phyloP scores from a whole-genome alignment of 2,113 vertebrate species.

The Polyodon spathula region DNA sequence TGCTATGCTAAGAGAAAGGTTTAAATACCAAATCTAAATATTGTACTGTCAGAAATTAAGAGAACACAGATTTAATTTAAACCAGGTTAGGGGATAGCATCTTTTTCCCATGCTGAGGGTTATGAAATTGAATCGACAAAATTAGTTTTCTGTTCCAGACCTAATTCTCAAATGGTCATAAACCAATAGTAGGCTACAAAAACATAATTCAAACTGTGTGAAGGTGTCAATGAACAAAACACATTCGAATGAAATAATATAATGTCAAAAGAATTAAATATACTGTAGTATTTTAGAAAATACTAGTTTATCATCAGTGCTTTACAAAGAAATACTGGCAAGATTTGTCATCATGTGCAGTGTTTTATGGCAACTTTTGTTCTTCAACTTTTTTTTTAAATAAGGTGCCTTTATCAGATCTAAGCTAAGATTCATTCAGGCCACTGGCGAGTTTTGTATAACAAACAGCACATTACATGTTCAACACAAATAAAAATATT shows the following conservation, averaged over 20 bases:
- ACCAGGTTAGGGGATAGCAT: background rate
- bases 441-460: no score
- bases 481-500: background rate
- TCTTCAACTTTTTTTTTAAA: no score
- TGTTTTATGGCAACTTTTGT: no score
- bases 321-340: no score
- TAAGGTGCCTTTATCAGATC: no score
- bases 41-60: background rate
- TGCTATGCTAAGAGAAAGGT: background rate
- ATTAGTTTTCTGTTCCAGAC: background rate
- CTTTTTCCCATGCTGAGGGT: background rate
- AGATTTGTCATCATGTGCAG: no score
- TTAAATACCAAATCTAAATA: background rate
- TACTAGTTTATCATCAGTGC: no score
- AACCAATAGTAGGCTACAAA: background rate
- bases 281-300: no score
- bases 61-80: background rate
- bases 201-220: background rate
- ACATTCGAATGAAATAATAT: background rate
- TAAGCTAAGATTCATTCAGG: no score
- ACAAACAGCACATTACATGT: no score
- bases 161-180: conserved; percentile 5
- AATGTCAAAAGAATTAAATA: background rate
- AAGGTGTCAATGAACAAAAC: background rate
- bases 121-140: conserved; percentile 1